Evolutionary conservation across 2,113 vertebrate species (phyloP).

Genomic region (Trichomycterus rosablanca): DNA sequence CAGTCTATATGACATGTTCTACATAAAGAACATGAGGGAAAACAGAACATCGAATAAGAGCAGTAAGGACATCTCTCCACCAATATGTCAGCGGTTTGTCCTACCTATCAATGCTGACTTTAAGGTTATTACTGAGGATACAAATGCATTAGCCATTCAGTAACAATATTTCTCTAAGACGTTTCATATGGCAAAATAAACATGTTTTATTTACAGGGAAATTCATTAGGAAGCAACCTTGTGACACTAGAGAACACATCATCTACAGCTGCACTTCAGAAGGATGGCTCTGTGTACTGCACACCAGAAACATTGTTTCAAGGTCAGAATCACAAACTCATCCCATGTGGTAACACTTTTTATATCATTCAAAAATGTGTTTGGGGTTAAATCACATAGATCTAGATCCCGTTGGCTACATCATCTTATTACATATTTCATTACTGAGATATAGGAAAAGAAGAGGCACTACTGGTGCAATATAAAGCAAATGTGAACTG

Average conservation of each 20-base stretch:
- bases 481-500: no score
- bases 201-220: conserved; percentile 61
- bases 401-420: no score
- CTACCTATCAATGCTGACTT: conserved; percentile 70
- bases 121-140: conserved; percentile 5
- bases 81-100: conserved; percentile 70
- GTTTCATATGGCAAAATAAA: background rate
- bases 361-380: no score
- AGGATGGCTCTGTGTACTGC: conserved; percentile 76
- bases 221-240: conserved; percentile 70
- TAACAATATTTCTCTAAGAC: no score
- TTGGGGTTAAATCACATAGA: no score
- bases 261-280: conserved; percentile 73
- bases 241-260: conserved; percentile 69
- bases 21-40: conserved; percentile 70
- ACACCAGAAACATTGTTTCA: conserved; percentile 70
- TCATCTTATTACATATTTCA: no score
- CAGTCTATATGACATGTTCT: conserved; percentile 86
- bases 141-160: background rate
- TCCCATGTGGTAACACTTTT: background rate
- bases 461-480: no score
- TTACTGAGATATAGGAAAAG: no score
- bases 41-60: conserved; percentile 52
- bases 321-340: conserved; percentile 62
- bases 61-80: conserved; percentile 50